These are phyloP conservation scores for Paramuricea clavata DNA, from an alignment of 92 coral and sea anemone species.

Conservation along the genomic window DNA sequence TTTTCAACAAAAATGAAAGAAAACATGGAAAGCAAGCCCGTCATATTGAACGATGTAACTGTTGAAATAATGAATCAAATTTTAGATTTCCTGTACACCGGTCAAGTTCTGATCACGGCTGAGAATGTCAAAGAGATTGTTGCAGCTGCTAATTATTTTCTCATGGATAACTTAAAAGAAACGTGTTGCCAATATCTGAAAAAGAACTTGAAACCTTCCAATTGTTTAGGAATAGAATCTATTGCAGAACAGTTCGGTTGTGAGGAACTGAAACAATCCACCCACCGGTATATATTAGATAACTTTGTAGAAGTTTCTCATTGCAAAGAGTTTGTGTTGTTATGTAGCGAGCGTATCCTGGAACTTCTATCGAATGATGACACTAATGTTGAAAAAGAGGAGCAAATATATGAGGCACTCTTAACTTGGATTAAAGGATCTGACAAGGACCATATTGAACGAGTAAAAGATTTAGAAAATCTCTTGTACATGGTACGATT, in stretches of 20 bases:
- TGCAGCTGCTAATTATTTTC: slow-evolving; percentile 91
- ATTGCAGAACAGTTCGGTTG: slow-evolving; percentile 93
- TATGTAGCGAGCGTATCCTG: slow-evolving; percentile 82
- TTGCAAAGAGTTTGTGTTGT: slow-evolving; percentile 87
- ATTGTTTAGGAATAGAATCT: slow-evolving; percentile 95
- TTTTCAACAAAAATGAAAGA: slow-evolving; percentile 92
- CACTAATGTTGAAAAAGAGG: slow-evolving; percentile 92
- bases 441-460: slow-evolving; percentile 70
- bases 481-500: slow-evolving; percentile 85
- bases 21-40: slow-evolving; percentile 92
- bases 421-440: slow-evolving; percentile 82
- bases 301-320: slow-evolving; percentile 94
- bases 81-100: slow-evolving; percentile 91
- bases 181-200: slow-evolving; percentile 92
- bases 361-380: slow-evolving; percentile 85
- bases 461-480: slow-evolving; percentile 72
- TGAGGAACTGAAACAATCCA: slow-evolving; percentile 79
- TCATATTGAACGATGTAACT: slow-evolving; percentile 87
- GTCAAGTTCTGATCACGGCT: slow-evolving; percentile 92
- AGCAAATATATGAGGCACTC: slow-evolving; percentile 91
- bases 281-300: slow-evolving; percentile 83
- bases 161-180: slow-evolving; percentile 93
- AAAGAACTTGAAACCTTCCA: slow-evolving; percentile 93
- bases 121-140: slow-evolving; percentile 94
- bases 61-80: slow-evolving; percentile 93